Evolutionary conservation across 2,113 vertebrate species (phyloP), one percentile per base, ranked within the genome.

Genomic region (Alouatta palliata): DNA sequence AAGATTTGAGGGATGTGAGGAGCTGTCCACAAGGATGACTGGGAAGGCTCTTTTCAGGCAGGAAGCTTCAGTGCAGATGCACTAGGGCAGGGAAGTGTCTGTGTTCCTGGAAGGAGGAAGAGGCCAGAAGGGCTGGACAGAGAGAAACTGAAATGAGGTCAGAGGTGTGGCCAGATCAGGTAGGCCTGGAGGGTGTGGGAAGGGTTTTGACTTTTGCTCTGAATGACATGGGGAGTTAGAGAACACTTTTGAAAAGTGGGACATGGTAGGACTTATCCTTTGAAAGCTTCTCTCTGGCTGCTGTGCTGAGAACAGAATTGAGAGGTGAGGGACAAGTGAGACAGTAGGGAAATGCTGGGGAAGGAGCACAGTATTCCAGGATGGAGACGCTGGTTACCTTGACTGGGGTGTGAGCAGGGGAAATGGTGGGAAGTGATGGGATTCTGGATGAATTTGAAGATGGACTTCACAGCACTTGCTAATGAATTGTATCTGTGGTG

Each of bases 311-410:
- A 37, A 21, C 6, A 77, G 40, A 27, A 35, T 4, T 17, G 13
- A 25, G 32, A 70, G 35, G 14, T 3, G 37, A 20, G 23, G 17
- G 49, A 14, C 1, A 1, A 25, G 37, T 5, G 5, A 47, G 71
- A 32, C 35, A n/a, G 11, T 5, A 14, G 32, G 43, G 19, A 20
- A 17, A 13, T 0, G 0, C 8, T 13, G 8, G 40, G 52, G 8
- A 47, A 64, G 10, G 3, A n/a, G 43, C 1, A 8, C 43, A 47
- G 21, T 9, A 14, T 56, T 45, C 27, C 54, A n/a, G 32, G 3
- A 49, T 45, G 52, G 2, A 82, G 64, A 6, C 3, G 8, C 10
- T 19, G 47, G 27, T 20, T 40, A 40, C 27, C 71, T 56, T 61
- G 2, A n/a, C 12, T 40, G 5, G 20, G 5, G 6, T 43, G 14